Evolutionary conservation across 1,140 invertebrate species (phyloP), one percentile per base, ranked within the genome.

Genomic region (Drosophila aff.): DNA sequence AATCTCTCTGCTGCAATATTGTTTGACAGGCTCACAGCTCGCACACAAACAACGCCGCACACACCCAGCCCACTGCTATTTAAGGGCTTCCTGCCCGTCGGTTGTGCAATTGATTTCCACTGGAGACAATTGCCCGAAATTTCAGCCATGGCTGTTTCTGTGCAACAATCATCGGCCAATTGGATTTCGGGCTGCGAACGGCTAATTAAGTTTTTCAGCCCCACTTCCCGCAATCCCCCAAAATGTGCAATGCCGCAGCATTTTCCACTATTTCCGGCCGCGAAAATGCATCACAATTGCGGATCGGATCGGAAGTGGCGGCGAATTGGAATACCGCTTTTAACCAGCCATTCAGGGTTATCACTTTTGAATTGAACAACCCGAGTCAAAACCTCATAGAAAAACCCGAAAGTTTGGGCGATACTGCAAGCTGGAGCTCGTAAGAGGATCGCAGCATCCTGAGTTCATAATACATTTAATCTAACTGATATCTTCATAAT

Each of bases 1-100:
- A 82, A 86, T 86, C 83, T 82, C 64, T 63, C 66, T 44, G 49
- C 53, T 60, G 72, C 79, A 87, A 87, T 82, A 87, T 87, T 87
- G 79, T 86, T 86, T 80, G 67, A 50, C 76, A 71, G 49, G 58
- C 62, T 36, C 52, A 46, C 38, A 69, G 52, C 52, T 40, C 23
- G 40, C 26, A 36, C n/a, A 28, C 38, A 38, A 38, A 23, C 18
- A 52, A 7, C 18, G 18, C 9, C 21, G 3, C 53, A 6, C 49
- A n/a, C 40, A 13, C 18, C 13, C 9, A 43, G 36, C n/a, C 50
- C 10, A 15, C 11, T 38, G 21, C 36, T 36, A 63, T 49, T 57
- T 57, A 57, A 36, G 57, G 52, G 53, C 18, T 21, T 21, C 11
- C 52, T 38, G 52, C 4, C 31, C 13, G 31, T 15, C 31, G 18